Evolutionary conservation across 2,888 invertebrate species (phyloP).

Genomic region (Apotomis turbidana): DNA sequence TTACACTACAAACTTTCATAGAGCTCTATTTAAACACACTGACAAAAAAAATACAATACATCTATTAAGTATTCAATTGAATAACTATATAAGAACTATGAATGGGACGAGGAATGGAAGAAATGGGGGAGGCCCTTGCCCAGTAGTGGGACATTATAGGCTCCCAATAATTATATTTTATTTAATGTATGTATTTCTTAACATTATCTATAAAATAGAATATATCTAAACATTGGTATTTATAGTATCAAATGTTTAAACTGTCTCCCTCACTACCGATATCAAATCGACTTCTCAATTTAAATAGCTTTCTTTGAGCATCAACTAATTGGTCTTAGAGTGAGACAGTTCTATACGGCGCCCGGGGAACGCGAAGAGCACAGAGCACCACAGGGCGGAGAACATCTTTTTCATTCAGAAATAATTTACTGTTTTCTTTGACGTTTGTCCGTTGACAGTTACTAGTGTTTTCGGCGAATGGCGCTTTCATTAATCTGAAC

Average conservation of each 20-base stretch:
- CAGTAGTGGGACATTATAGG: too few species aligned
- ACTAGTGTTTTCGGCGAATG: constrained; percentile 64
- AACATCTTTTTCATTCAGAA: constrained; percentile 74
- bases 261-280: constrained; percentile 47
- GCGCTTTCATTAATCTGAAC: constrained; percentile 72
- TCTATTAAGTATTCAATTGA: too few species aligned
- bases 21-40: too few species aligned
- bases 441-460: constrained; percentile 61
- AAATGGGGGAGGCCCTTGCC: too few species aligned
- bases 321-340: constrained; percentile 67
- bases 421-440: constrained; percentile 63
- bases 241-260: background rate
- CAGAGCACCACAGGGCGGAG: constrained; percentile 62
- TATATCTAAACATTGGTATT: too few species aligned
- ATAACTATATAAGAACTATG: too few species aligned
- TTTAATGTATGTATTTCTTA: too few species aligned
- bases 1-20: too few species aligned
- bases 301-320: constrained; percentile 64
- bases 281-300: constrained; percentile 49
- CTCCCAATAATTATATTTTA: too few species aligned
- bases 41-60: too few species aligned
- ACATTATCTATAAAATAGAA: too few species aligned
- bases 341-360: constrained; percentile 53
- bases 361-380: constrained; percentile 52
- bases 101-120: too few species aligned